Evolutionary conservation across 2,113 vertebrate species (phyloP), one percentile per base, ranked within the genome.

Genomic region (Trematomus loennbergii): DNA sequence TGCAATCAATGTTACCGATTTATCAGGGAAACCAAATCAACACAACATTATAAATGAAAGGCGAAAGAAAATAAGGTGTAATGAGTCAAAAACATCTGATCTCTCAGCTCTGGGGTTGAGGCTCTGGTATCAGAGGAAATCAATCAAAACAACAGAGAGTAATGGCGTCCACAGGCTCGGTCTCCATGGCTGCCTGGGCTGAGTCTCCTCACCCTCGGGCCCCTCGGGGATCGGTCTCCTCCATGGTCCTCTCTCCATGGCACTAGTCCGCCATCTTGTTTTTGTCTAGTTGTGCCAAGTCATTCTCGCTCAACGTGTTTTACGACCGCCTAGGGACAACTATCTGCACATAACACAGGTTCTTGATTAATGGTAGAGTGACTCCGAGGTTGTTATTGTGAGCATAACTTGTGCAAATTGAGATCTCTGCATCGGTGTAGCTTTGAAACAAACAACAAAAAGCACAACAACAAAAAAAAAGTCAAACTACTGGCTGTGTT

Each of bases 391-490:
- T 72, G 85, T 90, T 55, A 57, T 71, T 71, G 75, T 78, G 75
- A 86, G 72, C 49, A 43, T 81, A 69, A 76, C 29, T 80, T 72
- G 79, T 79, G 87, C 84, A 76, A 77, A 73, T 52, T 75, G 70
- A 87, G 63, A 79, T 82, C 79, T 88, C 64, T 65, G 49, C 54
- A 18, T 84, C 57, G 40, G 81, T 86, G 76, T 87, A 75, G 87
- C 87, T 91, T 88, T 87, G 81, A 91, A 90, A 88, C 16, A 46
- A 88, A 79, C 78, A 72, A 71, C 76, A 82, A 87, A 86, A 95
- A 95, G 93, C 94, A 95, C 95, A 95, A 92, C 57, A 60, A 57
- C 17, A 72, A 80, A 85, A 78, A 86, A 46, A 78, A 79, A 88
- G 70, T 88, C 55, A 70, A 91, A 89, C 83, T 89, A 83, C 84